phyloP scores from a whole-genome alignment of 2,113 vertebrate species.

The Athene cunicularia region DNA sequence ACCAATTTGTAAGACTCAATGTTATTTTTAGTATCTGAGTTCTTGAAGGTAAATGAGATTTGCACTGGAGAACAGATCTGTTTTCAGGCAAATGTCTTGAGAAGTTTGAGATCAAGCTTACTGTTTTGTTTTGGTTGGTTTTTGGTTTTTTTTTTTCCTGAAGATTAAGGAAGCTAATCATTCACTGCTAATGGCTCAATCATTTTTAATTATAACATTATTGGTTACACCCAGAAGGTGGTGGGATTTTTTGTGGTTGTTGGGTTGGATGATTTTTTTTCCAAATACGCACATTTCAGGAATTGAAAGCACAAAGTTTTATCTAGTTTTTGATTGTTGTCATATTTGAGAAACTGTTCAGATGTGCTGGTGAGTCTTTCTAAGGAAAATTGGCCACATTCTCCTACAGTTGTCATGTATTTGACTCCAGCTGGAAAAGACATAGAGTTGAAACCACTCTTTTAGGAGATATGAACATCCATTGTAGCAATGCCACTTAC shows the following conservation, averaged over 20 bases:
- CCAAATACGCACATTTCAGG: neutral
- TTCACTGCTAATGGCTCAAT: neutral
- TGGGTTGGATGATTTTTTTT: neutral
- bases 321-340: neutral
- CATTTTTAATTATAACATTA: neutral
- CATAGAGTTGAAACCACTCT: neutral
- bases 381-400: neutral
- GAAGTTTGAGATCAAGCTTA: neutral
- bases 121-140: no score
- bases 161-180: neutral
- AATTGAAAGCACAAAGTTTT: neutral
- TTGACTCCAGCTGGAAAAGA: neutral
- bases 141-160: neutral
- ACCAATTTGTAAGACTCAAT: neutral
- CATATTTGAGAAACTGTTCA: neutral
- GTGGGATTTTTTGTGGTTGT: neutral
- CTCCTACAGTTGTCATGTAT: neutral
- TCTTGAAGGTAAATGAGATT: neutral
- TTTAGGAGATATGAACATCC: neutral
- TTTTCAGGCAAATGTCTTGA: neutral
- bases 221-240: neutral
- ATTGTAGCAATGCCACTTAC: neutral
- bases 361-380: neutral
- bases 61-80: neutral
- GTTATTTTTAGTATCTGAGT: neutral